Evolutionary conservation across 2,888 invertebrate species (phyloP), one percentile per base, ranked within the genome.

Genomic region (Drosophila neotestacea): DNA sequence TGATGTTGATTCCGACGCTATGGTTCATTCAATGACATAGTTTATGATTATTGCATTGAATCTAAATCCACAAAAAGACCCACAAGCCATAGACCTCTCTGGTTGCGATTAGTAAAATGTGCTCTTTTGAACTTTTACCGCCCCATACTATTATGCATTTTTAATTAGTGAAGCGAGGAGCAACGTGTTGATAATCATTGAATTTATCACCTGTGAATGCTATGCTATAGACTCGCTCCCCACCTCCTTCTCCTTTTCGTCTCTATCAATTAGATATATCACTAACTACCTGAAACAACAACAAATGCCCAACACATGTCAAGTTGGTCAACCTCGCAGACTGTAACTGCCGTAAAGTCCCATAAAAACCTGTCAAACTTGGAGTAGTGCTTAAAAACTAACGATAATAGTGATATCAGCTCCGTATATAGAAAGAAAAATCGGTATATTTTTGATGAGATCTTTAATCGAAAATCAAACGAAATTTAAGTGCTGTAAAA

Each of bases 121-220:
- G 63, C 68, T 55, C 77, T 78, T 78, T 78, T 78, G 77, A 80
- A 77, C 77, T 80, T 77, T 6, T 16, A 32, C 81, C 77, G 77
- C 58, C 28, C n/a, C 34, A 7, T 4, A 46, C 51, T 64, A 67
- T 66, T 77, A 87, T 88, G 87, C 87, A 83, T 83, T 86, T 86
- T 86, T 83, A 83, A 88, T 88, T 88, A 86, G 84, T 65, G 65
- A 63, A 42, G 51, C 55, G 36, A 44, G 42, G 46, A 38, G 51
- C 46, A 64, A 74, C 64, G 85, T 85, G 85, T 76, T 78, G 86
- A 86, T 89, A 89, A 85, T 89, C 86, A 74, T 74, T 70, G 60
- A 89, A 89, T 89, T 89, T 85, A 89, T 85, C 84, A 85, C 86
- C 89, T 83, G 81, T 80, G 80, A 89, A 85, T 56, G 65, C 71